Conservation (phyloP, 1,140 invertebrate species). For the Atta cephalotes region DNA sequence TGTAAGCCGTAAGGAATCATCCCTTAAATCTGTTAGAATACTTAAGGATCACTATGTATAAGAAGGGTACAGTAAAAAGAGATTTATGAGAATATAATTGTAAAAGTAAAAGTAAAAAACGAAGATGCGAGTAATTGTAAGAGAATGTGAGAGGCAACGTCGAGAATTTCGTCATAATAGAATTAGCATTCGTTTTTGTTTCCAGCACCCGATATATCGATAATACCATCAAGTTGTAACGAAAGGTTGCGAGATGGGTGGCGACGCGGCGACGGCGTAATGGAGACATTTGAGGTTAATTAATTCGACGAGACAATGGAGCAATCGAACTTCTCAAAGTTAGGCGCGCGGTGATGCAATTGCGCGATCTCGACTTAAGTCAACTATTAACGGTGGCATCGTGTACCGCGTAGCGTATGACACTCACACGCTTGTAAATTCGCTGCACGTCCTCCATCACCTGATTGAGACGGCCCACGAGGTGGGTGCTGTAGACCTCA, state of each 20-base stretch:
- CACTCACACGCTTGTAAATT: conserved; percentile 93
- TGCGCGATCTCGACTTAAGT: neutral
- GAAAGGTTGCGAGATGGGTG: conserved; percentile 23
- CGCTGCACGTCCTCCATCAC: conserved; percentile 96
- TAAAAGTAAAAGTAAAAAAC: neutral
- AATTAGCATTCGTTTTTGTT: neutral
- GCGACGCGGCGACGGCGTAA: conserved; percentile 39
- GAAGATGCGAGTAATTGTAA: neutral
- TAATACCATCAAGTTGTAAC: neutral
- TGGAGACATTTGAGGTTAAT: conserved; percentile 56
- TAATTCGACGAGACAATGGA: conserved; percentile 58
- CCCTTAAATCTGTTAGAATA: too few species aligned
- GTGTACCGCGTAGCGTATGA: neutral
- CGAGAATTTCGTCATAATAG: neutral
- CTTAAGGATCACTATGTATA: too few species aligned
- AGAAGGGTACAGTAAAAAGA: neutral
- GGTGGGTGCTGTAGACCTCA: conserved; percentile 95
- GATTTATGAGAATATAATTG: conserved; percentile 1
- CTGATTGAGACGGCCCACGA: conserved; percentile 93
- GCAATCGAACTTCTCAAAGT: conserved; percentile 39
- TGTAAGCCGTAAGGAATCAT: too few species aligned
- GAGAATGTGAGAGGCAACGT: neutral
- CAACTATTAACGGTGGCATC: neutral
- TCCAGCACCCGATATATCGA: neutral
- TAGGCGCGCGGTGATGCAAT: conserved; percentile 16